phyloP scores from a whole-genome alignment of 2,888 invertebrate species.

The Ctena decussata region DNA sequence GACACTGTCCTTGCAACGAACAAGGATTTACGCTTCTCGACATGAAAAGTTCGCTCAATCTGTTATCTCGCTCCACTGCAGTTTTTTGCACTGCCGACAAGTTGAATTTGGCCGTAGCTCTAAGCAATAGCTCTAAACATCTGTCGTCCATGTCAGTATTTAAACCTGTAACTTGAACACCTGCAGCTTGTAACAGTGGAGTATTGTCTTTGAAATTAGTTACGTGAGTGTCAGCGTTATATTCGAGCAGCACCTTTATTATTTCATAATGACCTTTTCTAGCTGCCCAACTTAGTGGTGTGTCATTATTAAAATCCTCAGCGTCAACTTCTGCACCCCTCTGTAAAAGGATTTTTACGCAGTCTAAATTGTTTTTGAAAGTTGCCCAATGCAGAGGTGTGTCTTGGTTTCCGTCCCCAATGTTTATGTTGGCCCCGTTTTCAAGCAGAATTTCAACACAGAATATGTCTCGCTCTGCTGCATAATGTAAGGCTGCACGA shows the following conservation, averaged over 20 bases:
- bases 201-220: constrained; percentile 80
- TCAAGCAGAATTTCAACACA: constrained; percentile 82
- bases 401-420: constrained; percentile 81
- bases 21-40: constrained; percentile 75
- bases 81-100: constrained; percentile 72
- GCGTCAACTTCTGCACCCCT: constrained; percentile 82
- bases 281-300: constrained; percentile 86
- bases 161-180: constrained; percentile 81
- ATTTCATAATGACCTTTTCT: constrained; percentile 82
- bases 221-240: constrained; percentile 82
- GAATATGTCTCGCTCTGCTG: constrained; percentile 82
- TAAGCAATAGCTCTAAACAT: constrained; percentile 81
- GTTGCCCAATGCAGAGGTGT: constrained; percentile 86
- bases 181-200: constrained; percentile 78
- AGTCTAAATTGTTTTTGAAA: constrained; percentile 83
- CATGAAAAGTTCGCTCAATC: constrained; percentile 76
- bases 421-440: constrained; percentile 81
- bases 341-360: constrained; percentile 81
- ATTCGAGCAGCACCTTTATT: constrained; percentile 83
- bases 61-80: constrained; percentile 77
- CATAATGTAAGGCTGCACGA: constrained; percentile 85
- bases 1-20: constrained; percentile 78
- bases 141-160: constrained; percentile 82
- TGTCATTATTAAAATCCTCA: constrained; percentile 83
- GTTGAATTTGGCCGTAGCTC: constrained; percentile 82